A percentile compares a stretch with the other conserved stretches of the same genome.
Evolutionary conservation across 2,888 invertebrate species (phyloP).

Genomic region (Hypomecis punctinalis): DNA sequence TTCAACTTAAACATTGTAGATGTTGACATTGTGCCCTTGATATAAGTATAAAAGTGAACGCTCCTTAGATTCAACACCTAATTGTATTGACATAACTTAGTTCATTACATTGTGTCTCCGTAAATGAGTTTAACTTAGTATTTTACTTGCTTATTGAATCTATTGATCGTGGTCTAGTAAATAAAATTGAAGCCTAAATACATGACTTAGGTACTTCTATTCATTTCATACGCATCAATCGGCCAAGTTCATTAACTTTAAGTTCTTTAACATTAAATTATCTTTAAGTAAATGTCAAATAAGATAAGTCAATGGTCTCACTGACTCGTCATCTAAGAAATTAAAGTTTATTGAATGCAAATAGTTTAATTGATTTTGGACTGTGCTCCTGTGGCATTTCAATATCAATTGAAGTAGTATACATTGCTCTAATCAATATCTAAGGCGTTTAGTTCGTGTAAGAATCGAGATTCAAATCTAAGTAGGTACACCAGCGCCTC

Average conservation of each 20-base stretch:
- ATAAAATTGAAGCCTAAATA: too few species aligned
- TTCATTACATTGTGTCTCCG: too few species aligned
- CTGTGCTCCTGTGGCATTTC: slow-evolving; percentile 35
- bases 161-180: too few species aligned
- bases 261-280: background rate
- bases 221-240: slow-evolving; percentile 14
- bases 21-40: too few species aligned
- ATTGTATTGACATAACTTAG: too few species aligned
- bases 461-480: background rate
- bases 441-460: slow-evolving; percentile 41
- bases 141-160: too few species aligned
- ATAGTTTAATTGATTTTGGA: background rate
- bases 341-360: slow-evolving; percentile 1
- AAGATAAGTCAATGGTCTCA: slow-evolving; percentile 43
- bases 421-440: slow-evolving; percentile 42
- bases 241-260: slow-evolving; percentile 38
- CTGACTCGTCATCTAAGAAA: slow-evolving; percentile 3
- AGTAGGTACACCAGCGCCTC: background rate
- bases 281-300: slow-evolving; percentile 40
- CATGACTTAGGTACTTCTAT: background rate
- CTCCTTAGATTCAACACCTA: too few species aligned
- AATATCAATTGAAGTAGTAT: slow-evolving; percentile 2
- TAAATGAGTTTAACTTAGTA: too few species aligned
- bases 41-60: too few species aligned
- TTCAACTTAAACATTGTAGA: too few species aligned